phyloP scores from a whole-genome alignment of 2,888 invertebrate genomes.

The Ariolimax columbianus region DNA sequence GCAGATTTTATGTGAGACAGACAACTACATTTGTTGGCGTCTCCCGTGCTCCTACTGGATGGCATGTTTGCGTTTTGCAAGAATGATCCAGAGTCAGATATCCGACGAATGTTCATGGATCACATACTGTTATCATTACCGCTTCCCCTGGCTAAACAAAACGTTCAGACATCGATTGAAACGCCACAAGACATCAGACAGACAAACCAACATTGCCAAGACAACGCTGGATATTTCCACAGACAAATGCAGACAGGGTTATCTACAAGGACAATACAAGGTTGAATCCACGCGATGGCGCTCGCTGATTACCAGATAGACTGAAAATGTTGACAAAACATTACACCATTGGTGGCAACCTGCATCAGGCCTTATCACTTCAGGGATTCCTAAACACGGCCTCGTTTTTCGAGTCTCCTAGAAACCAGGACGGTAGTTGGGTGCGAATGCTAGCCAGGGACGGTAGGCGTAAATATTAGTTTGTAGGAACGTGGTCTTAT shows the following conservation, averaged over 20 bases:
- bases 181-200: background rate
- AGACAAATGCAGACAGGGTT: background rate
- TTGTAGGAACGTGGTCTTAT: background rate
- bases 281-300: background rate
- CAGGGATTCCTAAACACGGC: background rate
- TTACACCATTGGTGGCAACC: background rate
- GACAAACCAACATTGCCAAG: background rate
- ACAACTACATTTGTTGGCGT: too few relatives aligned
- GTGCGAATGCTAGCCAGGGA: conserved; percentile 16
- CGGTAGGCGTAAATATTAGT: conserved; percentile 1
- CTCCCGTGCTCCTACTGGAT: too few relatives aligned
- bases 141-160: background rate
- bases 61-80: too few relatives aligned
- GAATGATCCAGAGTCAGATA: too few relatives aligned
- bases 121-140: background rate
- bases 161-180: background rate
- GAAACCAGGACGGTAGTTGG: background rate
- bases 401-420: background rate
- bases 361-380: background rate
- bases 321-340: conserved; percentile 9
- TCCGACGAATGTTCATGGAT: background rate
- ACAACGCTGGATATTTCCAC: background rate
- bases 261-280: background rate
- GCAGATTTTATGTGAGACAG: too few relatives aligned
- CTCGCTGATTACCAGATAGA: background rate